Evolutionary conservation across 2,113 vertebrate species (phyloP), one percentile per base, ranked within the genome.

Genomic region (Marmota flaviventris): DNA sequence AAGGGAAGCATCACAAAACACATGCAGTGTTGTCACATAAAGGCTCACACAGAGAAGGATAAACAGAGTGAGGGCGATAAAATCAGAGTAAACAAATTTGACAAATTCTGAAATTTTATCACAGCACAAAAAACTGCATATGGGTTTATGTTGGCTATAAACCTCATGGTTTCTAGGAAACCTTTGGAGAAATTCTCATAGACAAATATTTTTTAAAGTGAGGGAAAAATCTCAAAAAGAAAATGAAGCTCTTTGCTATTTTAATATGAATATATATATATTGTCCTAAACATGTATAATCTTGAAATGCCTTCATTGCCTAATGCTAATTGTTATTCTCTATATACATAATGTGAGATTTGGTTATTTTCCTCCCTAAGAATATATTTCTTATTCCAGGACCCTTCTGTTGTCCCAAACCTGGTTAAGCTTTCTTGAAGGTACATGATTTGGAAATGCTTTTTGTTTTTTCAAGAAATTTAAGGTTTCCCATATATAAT

Each of bases 381-480:
- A 92, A 42, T 73, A 20, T 61, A 56, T 89, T 90, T 87, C 69
- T 97, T 69, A 67, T 67, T 93, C 45, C 34, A 48, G 70, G n/a
- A 94, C 29, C 32, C 63, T 93, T 86, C 77, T 89, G 61, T 53
- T 89, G 25, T 79, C 48, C 53, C 4, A 87, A 85, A 84, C 11
- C 20, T 81, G 86, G 34, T 48, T 90, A 81, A 56, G 25, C 27
- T 75, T 94, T 76, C 45, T 93, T 17, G 61, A 67, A 95, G n/a
- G 11, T 67, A 91, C 8, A 67, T 89, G n/a, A 94, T 73, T 91
- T 90, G 24, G 61, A 95, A 94, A 84, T 92, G 24, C 18, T 79
- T 91, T 82, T 37, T n/a, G 20, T 42, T 95, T 90, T 92, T 76
- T 27, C 58, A 90, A 97, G 73, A 92, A 91, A 29, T 53, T 92